A percentile compares a stretch with the other conserved stretches of the same genome.
These are phyloP conservation scores for Engystomops pustulosus DNA, from an alignment of 2,113 vertebrate species.

Conservation along the genomic window DNA sequence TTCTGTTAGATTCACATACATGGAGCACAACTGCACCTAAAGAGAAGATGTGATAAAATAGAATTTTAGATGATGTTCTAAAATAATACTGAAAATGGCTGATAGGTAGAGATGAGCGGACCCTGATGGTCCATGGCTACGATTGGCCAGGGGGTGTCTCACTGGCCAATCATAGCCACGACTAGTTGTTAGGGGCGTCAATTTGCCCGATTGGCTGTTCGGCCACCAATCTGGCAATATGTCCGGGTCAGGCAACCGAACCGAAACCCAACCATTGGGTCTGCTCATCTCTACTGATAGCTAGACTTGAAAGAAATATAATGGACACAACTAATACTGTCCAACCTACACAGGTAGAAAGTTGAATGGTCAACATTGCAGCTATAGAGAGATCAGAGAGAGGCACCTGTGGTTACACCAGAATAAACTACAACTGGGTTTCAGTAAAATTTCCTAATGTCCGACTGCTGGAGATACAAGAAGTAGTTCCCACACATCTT, in stretches of 20 bases:
- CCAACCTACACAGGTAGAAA: background rate
- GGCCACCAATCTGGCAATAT: too few species aligned
- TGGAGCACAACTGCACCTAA: background rate
- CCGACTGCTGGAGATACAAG: background rate
- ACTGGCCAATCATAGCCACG: too few species aligned
- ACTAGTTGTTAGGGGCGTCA: too few species aligned
- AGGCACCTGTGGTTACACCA: slow-evolving; percentile 39
- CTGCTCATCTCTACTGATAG: background rate
- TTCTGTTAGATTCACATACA: too few species aligned
- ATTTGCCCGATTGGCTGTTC: too few species aligned
- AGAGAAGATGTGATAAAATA: background rate
- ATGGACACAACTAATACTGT: background rate
- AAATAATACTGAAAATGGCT: too few species aligned
- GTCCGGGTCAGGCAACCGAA: too few species aligned
- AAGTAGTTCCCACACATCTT: background rate
- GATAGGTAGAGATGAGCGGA: too few species aligned
- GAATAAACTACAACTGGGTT: slow-evolving; percentile 38
- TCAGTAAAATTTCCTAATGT: background rate
- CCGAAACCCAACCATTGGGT: too few species aligned
- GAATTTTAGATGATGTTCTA: background rate
- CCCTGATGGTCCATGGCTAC: too few species aligned
- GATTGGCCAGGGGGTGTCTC: too few species aligned
- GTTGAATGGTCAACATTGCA: background rate
- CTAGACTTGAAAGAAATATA: background rate
- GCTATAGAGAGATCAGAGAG: slow-evolving; percentile 6